Percentiles rank a stretch among this genome's conserved stretches.
Conservation (phyloP, 2,888 invertebrate genomes). For the Hypsopygia costalis region DNA sequence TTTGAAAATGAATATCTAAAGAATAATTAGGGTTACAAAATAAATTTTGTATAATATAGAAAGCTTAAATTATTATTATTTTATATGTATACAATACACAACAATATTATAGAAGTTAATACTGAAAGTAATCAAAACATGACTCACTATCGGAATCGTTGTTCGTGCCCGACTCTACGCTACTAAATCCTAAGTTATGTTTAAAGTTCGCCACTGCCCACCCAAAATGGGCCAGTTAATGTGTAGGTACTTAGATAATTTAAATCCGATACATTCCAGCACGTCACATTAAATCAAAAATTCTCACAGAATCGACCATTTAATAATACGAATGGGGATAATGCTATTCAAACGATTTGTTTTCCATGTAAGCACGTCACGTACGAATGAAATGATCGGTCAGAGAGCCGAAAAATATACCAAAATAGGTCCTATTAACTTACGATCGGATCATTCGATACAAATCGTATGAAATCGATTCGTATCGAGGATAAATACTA, state of each 20-base stretch:
- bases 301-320: conserved; percentile 75
- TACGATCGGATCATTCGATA: conserved; percentile 67
- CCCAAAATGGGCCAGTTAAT: neutral
- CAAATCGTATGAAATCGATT: conserved; percentile 74
- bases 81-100: too few relatives aligned
- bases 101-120: too few relatives aligned
- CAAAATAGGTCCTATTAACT: conserved; percentile 70
- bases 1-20: too few relatives aligned
- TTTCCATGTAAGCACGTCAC: conserved; percentile 73
- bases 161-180: too few relatives aligned
- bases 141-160: too few relatives aligned
- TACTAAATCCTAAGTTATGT: too few relatives aligned
- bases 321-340: conserved; percentile 73
- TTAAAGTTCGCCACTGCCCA: neutral
- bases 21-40: too few relatives aligned
- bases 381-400: conserved; percentile 71
- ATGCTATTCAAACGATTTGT: conserved; percentile 74
- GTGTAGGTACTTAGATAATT: neutral
- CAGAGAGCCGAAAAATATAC: conserved; percentile 69
- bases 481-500: conserved; percentile 72
- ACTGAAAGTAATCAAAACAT: too few relatives aligned
- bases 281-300: conserved; percentile 60
- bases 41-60: too few relatives aligned
- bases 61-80: too few relatives aligned
- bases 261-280: conserved; percentile 43